Percentiles rank a stretch among this genome's conserved stretches.
Evolutionary conservation across 2,797 vertebrate genomes (phyloP).

Genomic region (Poecilia wingei): DNA sequence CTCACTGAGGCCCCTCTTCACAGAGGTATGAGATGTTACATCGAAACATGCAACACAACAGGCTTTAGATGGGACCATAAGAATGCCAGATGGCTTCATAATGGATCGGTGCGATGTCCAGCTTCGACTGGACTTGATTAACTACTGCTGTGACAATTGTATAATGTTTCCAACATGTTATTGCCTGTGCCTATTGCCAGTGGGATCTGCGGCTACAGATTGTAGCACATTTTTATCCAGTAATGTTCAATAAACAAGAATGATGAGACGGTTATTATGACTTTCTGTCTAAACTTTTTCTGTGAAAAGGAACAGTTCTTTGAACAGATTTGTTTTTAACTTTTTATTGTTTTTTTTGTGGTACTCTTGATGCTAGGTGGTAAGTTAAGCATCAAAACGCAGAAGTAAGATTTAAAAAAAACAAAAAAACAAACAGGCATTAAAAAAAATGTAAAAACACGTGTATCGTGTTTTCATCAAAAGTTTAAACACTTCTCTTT

Average conservation of each 20-base stretch:
- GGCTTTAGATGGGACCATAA: conserved; percentile 57
- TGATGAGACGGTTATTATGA: neutral
- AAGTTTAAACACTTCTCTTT: neutral
- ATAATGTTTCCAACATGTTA: conserved; percentile 22
- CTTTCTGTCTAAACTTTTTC: neutral
- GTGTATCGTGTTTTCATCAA: neutral
- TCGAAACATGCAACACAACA: conserved; percentile 53
- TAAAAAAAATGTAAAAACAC: neutral
- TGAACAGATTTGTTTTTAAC: neutral
- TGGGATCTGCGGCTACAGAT: conserved; percentile 17
- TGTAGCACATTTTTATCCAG: conserved; percentile 4
- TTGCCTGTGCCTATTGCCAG: conserved; percentile 2
- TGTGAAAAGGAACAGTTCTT: neutral
- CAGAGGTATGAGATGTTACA: conserved; percentile 66
- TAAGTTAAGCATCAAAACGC: neutral
- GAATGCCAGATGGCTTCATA: conserved; percentile 41
- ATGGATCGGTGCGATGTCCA: conserved; percentile 17
- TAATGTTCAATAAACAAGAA: neutral
- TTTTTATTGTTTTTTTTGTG: neutral
- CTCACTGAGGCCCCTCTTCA: conserved; percentile 36
- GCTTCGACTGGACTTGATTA: conserved; percentile 16
- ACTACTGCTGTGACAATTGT: conserved; percentile 30
- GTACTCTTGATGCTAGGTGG: neutral
- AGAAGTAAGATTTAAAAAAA: neutral
- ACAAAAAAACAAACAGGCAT: neutral